A percentile compares a stretch with the other conserved stretches of the same genome.
Evolutionary conservation across 2,888 invertebrate species (phyloP).

Genomic region (Chrysodeixis includens): DNA sequence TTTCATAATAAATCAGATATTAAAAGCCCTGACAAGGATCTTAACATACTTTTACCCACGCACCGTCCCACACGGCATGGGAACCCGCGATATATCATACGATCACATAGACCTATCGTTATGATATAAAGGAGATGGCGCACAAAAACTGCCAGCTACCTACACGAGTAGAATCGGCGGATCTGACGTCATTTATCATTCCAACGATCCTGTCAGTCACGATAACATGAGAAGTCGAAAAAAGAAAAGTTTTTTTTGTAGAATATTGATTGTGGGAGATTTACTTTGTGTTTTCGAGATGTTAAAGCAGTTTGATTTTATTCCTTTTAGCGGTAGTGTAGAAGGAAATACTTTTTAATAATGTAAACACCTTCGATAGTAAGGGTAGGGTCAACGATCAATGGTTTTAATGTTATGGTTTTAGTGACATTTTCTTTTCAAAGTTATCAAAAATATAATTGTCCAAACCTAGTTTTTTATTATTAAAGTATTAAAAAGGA

Average conservation of each 20-base stretch:
- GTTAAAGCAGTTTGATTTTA: background rate
- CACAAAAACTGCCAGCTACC: conserved; percentile 37
- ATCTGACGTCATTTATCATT: conserved; percentile 54
- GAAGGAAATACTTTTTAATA: too few species aligned
- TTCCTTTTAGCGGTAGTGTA: background rate
- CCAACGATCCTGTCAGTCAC: conserved; percentile 51
- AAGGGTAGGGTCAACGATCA: too few species aligned
- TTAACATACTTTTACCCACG: background rate
- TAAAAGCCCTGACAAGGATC: background rate
- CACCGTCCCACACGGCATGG: background rate
- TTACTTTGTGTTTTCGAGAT: conserved; percentile 11
- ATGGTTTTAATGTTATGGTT: too few species aligned
- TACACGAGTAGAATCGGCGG: conserved; percentile 23
- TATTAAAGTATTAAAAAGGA: too few species aligned
- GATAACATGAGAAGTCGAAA: conserved; percentile 37
- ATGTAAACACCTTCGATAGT: too few species aligned
- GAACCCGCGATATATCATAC: conserved; percentile 11
- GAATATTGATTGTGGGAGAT: conserved; percentile 31
- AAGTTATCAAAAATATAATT: too few species aligned
- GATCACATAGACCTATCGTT: conserved; percentile 10
- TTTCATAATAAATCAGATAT: conserved; percentile 7
- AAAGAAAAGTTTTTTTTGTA: conserved; percentile 26
- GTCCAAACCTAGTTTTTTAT: too few species aligned
- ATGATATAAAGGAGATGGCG: conserved; percentile 29
- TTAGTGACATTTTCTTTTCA: too few species aligned